A percentile compares a stretch with the other conserved stretches of the same genome.
Conservation (phyloP, 1,140 invertebrate species). For the Tetragnatha versicolor region DNA sequence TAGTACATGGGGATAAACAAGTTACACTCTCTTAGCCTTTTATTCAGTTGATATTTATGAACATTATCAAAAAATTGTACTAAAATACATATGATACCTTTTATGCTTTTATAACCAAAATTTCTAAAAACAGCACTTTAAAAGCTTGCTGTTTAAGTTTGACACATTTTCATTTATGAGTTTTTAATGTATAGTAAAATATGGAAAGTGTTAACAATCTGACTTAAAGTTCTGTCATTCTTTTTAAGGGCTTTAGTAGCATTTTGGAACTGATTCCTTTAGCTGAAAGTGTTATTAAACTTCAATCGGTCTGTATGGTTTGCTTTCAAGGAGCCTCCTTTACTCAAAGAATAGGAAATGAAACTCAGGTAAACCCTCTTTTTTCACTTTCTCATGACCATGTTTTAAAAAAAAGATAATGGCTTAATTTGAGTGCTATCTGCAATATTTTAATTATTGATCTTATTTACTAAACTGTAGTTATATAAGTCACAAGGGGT, state of each 20-base stretch:
- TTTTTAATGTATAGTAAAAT: too few species aligned
- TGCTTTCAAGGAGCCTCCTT: constrained; percentile 71
- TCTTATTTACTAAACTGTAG: not conserved
- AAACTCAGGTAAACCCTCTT: constrained; percentile 64
- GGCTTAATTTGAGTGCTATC: not conserved
- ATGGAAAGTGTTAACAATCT: too few species aligned
- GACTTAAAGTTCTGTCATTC: too few species aligned
- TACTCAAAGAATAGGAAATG: constrained; percentile 69
- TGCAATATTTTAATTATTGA: not conserved
- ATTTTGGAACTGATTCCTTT: constrained; percentile 71
- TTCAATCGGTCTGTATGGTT: constrained; percentile 72
- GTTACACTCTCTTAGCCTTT: too few species aligned
- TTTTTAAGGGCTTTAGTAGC: constrained; percentile 67
- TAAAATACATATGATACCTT: not conserved
- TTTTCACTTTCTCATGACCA: not conserved
- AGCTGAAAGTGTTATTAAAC: constrained; percentile 72
- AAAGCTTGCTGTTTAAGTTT: too few species aligned
- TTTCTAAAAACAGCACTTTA: not conserved
- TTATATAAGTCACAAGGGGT: not conserved
- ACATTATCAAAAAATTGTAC: not conserved
- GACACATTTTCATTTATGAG: too few species aligned
- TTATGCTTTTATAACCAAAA: not conserved
- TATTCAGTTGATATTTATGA: too few species aligned
- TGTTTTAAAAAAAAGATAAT: not conserved
- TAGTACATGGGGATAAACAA: too few species aligned